These are phyloP conservation scores for Pogona vitticeps DNA, from an alignment of 2,113 vertebrate species.

Conservation along the genomic window DNA sequence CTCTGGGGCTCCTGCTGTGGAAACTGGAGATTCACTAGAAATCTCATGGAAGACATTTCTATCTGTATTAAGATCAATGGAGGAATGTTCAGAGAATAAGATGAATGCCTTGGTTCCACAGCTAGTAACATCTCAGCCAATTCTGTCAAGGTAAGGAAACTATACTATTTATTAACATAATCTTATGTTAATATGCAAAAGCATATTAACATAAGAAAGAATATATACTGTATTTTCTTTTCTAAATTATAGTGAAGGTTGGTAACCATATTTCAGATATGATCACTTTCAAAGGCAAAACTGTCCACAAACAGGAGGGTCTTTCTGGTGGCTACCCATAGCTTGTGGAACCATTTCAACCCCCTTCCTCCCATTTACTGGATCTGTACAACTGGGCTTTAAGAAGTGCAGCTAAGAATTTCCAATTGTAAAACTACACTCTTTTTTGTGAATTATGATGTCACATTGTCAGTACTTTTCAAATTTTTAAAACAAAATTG, in stretches of 20 bases:
- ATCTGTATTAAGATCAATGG: neutral
- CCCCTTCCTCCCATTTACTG: too few relatives aligned
- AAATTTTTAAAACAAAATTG: too few relatives aligned
- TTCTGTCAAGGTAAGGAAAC: slow-evolving; percentile 9
- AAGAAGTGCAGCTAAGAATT: neutral
- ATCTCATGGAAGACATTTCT: neutral
- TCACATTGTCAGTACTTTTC: too few relatives aligned
- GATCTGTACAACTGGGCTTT: neutral
- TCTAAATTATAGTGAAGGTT: neutral
- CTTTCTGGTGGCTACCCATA: neutral
- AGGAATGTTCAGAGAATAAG: slow-evolving; percentile 8
- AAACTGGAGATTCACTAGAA: neutral
- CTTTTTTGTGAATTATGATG: neutral
- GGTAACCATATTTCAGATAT: neutral
- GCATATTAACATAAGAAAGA: neutral
- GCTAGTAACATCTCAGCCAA: neutral
- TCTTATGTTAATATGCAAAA: too few relatives aligned
- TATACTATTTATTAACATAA: neutral
- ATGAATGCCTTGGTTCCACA: neutral
- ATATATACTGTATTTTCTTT: too few relatives aligned
- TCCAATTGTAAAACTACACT: neutral
- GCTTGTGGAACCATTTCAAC: neutral
- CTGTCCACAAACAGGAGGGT: neutral
- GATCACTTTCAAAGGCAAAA: too few relatives aligned
- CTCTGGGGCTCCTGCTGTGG: neutral